Conservation (phyloP, 2,797 vertebrate genomes). For the Oceanodroma leucorhoa region DNA sequence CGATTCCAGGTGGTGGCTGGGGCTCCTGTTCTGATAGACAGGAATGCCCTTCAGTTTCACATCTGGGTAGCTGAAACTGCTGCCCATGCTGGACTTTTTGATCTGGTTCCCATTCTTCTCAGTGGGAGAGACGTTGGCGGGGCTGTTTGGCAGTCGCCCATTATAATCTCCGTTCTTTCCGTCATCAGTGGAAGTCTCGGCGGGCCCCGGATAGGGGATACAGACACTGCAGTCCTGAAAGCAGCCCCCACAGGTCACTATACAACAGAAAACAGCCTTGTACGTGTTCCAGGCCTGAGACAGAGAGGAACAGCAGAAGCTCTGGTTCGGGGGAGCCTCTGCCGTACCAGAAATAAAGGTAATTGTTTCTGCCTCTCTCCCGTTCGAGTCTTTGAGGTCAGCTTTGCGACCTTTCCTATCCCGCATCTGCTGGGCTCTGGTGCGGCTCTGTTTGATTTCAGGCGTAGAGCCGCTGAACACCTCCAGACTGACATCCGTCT, state of each 20-base stretch:
- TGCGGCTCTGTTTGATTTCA: constrained; percentile 41
- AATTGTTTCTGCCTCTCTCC: constrained; percentile 83
- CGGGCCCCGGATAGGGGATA: constrained; percentile 78
- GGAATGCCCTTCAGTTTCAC: constrained; percentile 89
- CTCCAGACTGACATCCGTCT: constrained; percentile 75
- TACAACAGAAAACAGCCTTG: constrained; percentile 88
- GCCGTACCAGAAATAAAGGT: constrained; percentile 90
- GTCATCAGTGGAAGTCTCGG: constrained; percentile 83
- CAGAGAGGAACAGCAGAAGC: constrained; percentile 83
- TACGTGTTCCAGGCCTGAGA: constrained; percentile 88
- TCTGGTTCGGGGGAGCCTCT: constrained; percentile 72
- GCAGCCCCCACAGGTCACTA: constrained; percentile 91
- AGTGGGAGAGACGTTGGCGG: constrained; percentile 72
- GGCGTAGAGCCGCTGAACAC: constrained; percentile 48
- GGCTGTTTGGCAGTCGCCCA: constrained; percentile 75
- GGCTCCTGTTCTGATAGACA: constrained; percentile 75
- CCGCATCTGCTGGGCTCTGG: constrained; percentile 38
- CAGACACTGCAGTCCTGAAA: constrained; percentile 78
- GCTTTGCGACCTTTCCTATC: constrained; percentile 70
- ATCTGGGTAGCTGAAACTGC: constrained; percentile 93
- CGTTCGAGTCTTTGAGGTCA: constrained; percentile 75
- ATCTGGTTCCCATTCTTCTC: constrained; percentile 74
- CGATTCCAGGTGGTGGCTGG: constrained; percentile 58
- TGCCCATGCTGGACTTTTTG: constrained; percentile 76
- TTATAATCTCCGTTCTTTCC: constrained; percentile 77